Evolutionary conservation across 2,888 invertebrate species (phyloP), one percentile per base, ranked within the genome.

Genomic region (Galerucella calmariensis): DNA sequence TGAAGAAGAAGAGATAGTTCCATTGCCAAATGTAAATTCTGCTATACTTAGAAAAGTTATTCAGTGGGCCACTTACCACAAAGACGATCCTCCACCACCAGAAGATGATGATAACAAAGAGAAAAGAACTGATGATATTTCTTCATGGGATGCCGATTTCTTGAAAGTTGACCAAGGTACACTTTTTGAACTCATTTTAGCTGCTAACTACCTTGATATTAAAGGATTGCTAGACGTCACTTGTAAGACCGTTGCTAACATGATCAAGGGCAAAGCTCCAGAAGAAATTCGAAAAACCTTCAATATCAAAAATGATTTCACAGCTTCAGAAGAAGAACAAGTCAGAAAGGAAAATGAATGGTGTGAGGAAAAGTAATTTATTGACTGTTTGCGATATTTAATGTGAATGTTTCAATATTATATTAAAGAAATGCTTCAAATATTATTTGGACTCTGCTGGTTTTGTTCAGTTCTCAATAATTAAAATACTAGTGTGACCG

Each of bases 141-240:
- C 96, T 35, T 97, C 97, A 0, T 99, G 99, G 99, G 99, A 99
- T 89, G 97, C 97, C 0, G 99, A 99, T 87, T 99, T 99, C 85
- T 89, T 99, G 10, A 99, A 99, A 90, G 98, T 99, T 48, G 98
- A 98, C 87, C 98, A 98, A 87, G 97, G 97, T 75, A 98, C 98
- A 1, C 89, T 99, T 14, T 98, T 98, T 86, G 98, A 98, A 89
- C 89, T 99, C 59, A 98, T 99, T 83, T 89, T 99, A 89, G 98
- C 98, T 67, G 98, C 98, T 10, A 98, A 99, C 88, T 99, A 98
- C 86, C 90, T 99, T 83, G 98, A 98, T 84, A 98, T 98, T 79
- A 95, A 97, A 86, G 97, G 98, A 1, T 90, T 99, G 74, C 88
- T 99, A 83, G 98, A 99, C 88, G 98, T 99, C 0, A 97, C 98